Base-by-base conservation (phyloP, 2,888 invertebrate genomes). In the Zaprionus bogoriensis region DNA sequence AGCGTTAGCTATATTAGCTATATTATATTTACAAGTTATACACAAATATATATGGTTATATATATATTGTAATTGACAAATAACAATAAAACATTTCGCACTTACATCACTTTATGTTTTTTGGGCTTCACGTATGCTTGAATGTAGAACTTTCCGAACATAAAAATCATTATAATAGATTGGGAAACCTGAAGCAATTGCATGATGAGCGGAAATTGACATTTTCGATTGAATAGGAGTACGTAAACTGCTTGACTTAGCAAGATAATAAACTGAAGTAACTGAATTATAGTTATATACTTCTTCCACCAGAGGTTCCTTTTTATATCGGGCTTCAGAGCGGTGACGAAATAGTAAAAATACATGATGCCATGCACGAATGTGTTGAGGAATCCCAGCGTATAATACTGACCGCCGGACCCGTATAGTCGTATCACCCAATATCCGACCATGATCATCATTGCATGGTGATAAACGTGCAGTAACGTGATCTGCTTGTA, bases 301-400 rank as follows among this genome's bases (percentile, higher is more conserved):
- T 95, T 96, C 89, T 97, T 97, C 95, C 96, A 95, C 82, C 85
- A 85, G 0, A 95, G 88, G 50, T 94, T 95, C 50, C 94, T 91
- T 82, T 94, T 95, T 82, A 94, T 92, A 44, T 92, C 92, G 0
- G 95, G 95, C 47, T 95, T 92, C 52, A 94, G 91, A 0, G 95
- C 95, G 0, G 96, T 93, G 53, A 95, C 83, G 5, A 96, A 92
- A 87, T 97, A 97, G 89, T 97, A 96, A 0, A 92, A 91, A 87
- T 97, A 97, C 97, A 97, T 97, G 22, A 96, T 89, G 0, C 93
- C 88, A 85, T 97, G 97, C 0, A 97, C 95, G 61, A 95, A 93
- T 0, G 93, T 92, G 87, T 97, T 97, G 19, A 96, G 87, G 0
- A 94, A 87, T 0, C 95, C 95, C 20, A 95, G 90, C 61, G 93